These are phyloP conservation scores for Grantiella picta DNA, from an alignment of 2,113 vertebrate genomes.

Conservation along the genomic window DNA sequence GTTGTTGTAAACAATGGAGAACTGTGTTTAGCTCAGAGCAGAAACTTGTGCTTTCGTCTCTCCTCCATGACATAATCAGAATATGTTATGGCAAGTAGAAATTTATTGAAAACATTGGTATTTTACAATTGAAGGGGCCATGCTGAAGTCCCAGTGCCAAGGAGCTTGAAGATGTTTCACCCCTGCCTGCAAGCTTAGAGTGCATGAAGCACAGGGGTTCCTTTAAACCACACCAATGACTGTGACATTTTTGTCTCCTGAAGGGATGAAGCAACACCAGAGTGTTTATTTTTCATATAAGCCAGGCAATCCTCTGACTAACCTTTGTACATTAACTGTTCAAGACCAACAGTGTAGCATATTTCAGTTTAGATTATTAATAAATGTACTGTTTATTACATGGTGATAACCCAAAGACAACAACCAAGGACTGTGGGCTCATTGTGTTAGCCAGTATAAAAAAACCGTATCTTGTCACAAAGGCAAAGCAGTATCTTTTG, in stretches of 20 bases:
- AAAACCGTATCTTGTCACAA: not conserved
- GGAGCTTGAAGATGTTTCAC: not conserved
- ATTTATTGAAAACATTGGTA: not conserved
- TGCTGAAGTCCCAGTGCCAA: not conserved
- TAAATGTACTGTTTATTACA: not conserved
- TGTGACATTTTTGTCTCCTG: not conserved
- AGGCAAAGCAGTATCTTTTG: not conserved
- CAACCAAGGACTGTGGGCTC: not conserved
- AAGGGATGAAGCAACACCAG: not conserved
- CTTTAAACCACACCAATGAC: not conserved
- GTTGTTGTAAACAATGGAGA: not conserved
- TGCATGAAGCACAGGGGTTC: not conserved
- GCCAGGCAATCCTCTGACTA: not conserved
- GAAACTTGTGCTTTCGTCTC: not conserved
- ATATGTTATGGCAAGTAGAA: not conserved
- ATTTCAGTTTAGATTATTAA: not conserved
- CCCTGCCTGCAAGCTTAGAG: not conserved
- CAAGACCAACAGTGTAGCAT: not conserved
- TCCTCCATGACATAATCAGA: not conserved
- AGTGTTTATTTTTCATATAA: not conserved
- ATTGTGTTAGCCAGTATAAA: not conserved
- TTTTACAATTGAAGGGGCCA: not conserved
- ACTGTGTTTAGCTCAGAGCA: not conserved
- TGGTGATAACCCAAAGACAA: not conserved
- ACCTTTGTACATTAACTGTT: not conserved